Base-by-base conservation (phyloP, 2,113 vertebrate species). In the Ramphastos sulfuratus region DNA sequence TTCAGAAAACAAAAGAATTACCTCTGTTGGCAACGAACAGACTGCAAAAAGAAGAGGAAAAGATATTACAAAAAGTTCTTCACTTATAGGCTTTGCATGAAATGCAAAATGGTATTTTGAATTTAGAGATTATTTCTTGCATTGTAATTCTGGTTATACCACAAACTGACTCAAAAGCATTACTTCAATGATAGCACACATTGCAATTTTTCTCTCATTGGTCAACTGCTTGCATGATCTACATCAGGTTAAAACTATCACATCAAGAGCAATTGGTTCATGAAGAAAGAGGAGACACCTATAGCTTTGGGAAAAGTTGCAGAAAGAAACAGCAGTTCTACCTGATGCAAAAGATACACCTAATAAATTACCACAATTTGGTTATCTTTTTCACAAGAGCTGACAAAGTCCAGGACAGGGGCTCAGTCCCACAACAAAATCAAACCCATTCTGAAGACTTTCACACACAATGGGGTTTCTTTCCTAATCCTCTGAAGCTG, bases 1-100 rank as follows among this genome's bases (percentile, higher is more conserved):
- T 15, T 17, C 1, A 1, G n/a, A 60, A 21, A 85, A 93, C 30
- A 60, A 72, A 75, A 81, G 77, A 86, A 81, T 80, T 24, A 98
- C 98, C 98, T 98, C 98, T 96, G 97, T 98, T 96, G 98, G 98
- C 95, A 98, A 97, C 0, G 98, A 98, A 92, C 98, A 98, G 67
- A 98, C 98, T 98, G 82, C 19, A 85, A 63, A 96, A 80, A 83
- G 48, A 90, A 90, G 59, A 18, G 15, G 23, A 33, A 80, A 65
- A 30, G 33, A 16, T 4, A 82, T 95, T 96, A 95, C 24, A 77
- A 67, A 84, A 64, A n/a, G 3, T 56, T 87, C 8, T 80, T n/a
- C n/a, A 69, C 23, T 44, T 64, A 58, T 4, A 85, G 46, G 7
- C 5, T 71, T 25, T 67, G 35, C 12, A 2, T 59, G 81, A 85